phyloP scores from a whole-genome alignment of 2,797 vertebrate species.

The Sardinella longiceps region DNA sequence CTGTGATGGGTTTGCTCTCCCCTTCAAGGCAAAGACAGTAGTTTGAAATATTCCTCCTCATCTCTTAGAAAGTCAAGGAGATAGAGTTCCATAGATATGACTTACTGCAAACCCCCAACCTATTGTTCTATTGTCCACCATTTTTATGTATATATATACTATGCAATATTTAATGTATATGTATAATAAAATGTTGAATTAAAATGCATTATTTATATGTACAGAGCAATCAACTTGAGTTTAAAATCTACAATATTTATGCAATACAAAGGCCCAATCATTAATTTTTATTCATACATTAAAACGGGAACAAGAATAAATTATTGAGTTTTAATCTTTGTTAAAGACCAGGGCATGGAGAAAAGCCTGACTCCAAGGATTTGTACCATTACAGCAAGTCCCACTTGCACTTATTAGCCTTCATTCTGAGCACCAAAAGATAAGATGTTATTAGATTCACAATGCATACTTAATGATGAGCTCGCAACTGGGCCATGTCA shows the following conservation, averaged over 20 bases:
- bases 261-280: background rate
- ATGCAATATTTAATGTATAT: too few relatives aligned
- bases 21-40: slow-evolving; percentile 69
- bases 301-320: slow-evolving; percentile 52
- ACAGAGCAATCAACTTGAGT: background rate
- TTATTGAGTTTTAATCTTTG: slow-evolving; percentile 52
- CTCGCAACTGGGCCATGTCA: background rate
- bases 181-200: too few relatives aligned
- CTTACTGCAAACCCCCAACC: background rate
- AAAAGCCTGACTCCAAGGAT: slow-evolving; percentile 39
- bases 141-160: too few relatives aligned
- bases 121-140: background rate
- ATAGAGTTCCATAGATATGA: background rate
- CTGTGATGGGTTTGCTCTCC: slow-evolving; percentile 73
- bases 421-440: background rate
- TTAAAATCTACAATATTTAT: background rate
- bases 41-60: background rate
- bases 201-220: too few relatives aligned
- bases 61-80: background rate
- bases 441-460: slow-evolving; percentile 8
- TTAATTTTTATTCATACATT: background rate
- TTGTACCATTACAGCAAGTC: background rate
- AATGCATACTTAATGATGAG: background rate
- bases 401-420: background rate
- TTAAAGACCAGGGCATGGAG: slow-evolving; percentile 35